phyloP scores from a whole-genome alignment of 2,113 vertebrate genomes.

The Megaceryle torquata region DNA sequence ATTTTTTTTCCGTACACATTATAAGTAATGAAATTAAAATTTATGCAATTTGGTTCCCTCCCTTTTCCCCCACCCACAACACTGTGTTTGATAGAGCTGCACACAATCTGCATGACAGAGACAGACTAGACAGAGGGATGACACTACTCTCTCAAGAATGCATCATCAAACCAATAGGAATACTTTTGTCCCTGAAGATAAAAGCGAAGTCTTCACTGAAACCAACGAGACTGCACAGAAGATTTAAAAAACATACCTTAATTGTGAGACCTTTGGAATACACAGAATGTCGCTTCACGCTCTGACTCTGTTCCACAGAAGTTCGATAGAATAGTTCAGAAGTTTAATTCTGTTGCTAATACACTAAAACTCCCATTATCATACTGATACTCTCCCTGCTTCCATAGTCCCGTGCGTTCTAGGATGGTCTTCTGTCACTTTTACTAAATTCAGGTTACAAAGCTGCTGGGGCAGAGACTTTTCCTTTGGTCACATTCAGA shows the following conservation, averaged over 20 bases:
- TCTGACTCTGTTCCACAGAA: not conserved
- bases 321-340: not conserved
- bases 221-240: not conserved
- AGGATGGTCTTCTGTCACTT: not conserved
- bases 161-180: not conserved
- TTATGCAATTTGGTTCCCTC: not conserved
- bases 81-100: not conserved
- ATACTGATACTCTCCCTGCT: not conserved
- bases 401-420: not conserved
- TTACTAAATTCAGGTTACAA: not conserved
- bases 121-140: rapidly evolving
- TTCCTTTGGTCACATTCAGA: not conserved
- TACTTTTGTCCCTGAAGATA: not conserved
- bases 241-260: not conserved
- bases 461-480: not conserved
- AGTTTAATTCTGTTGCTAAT: not conserved
- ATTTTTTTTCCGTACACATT: not conserved
- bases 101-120: not conserved
- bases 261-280: not conserved
- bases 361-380: not conserved
- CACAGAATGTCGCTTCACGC: not conserved
- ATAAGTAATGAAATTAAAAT: not conserved
- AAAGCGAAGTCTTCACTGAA: not conserved
- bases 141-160: not conserved
- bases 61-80: not conserved